These are phyloP conservation scores for Apis cerana DNA, from an alignment of 1,140 invertebrate genomes.

Conservation along the genomic window DNA sequence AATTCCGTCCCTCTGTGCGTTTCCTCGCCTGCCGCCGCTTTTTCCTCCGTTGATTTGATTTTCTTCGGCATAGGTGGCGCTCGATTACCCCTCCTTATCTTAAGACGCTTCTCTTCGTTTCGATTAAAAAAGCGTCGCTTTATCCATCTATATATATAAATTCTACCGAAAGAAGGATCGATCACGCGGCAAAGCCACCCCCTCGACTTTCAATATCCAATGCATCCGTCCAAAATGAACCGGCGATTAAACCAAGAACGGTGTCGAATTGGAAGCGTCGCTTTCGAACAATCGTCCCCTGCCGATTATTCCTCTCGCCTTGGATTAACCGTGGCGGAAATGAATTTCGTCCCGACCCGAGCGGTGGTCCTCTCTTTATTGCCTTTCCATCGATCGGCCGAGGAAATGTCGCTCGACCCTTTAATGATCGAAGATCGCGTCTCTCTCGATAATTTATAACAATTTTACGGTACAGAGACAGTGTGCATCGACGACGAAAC, in stretches of 20 bases:
- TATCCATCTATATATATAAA: too few relatives aligned
- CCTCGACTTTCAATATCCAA: not conserved
- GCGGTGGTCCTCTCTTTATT: not conserved
- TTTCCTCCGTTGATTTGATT: not conserved
- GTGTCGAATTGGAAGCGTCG: conserved; percentile 13
- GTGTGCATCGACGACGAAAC: too few relatives aligned
- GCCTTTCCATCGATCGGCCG: not conserved
- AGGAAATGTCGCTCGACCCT: not conserved
- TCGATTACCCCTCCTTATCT: too few relatives aligned
- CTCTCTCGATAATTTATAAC: too few relatives aligned
- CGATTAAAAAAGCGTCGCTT: too few relatives aligned
- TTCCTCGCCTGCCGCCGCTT: not conserved
- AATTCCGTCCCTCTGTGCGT: conserved; percentile 7
- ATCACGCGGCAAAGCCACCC: too few relatives aligned
- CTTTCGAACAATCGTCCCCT: conserved; percentile 2
- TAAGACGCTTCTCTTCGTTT: too few relatives aligned
- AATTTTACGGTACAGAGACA: too few relatives aligned
- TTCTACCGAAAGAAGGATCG: too few relatives aligned
- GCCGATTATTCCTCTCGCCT: not conserved
- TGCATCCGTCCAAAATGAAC: not conserved
- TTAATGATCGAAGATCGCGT: too few relatives aligned
- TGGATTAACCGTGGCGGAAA: conserved; percentile 18
- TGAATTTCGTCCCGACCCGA: not conserved
- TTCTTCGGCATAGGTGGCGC: too few relatives aligned
- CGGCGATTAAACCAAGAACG: not conserved